phyloP scores from a whole-genome alignment of 2,113 vertebrate genomes.

The Hemibagrus wyckioides region DNA sequence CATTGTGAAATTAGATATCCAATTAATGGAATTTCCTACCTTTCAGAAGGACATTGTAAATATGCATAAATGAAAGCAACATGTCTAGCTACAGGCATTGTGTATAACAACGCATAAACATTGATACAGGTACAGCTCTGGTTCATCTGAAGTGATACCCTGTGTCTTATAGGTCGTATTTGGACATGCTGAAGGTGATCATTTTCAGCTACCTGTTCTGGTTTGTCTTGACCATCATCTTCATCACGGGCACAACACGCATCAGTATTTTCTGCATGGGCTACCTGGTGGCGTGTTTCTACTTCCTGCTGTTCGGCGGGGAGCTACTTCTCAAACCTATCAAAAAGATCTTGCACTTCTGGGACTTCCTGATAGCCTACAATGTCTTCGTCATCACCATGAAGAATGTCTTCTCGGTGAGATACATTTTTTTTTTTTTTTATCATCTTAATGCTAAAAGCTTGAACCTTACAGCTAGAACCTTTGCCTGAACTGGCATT shows the following conservation, averaged over 20 bases:
- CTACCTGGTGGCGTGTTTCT: slow-evolving; percentile 97
- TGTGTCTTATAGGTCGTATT: slow-evolving; percentile 84
- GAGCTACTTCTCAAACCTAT: slow-evolving; percentile 93
- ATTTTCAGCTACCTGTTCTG: slow-evolving; percentile 99
- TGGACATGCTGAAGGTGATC: slow-evolving; percentile 98
- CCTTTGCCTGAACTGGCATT: no score
- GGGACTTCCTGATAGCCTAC: slow-evolving; percentile 98
- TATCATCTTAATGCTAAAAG: neutral
- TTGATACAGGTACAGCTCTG: neutral
- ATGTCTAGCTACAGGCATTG: neutral
- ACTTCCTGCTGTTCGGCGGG: slow-evolving; percentile 96
- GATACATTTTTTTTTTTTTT: slow-evolving; percentile 40
- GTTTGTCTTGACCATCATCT: slow-evolving; percentile 98
- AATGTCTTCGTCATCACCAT: slow-evolving; percentile 97
- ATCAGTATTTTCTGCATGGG: slow-evolving; percentile 99
- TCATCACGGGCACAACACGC: slow-evolving; percentile 95
- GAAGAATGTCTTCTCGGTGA: slow-evolving; percentile 96
- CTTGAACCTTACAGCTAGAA: neutral
- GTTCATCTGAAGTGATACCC: slow-evolving; percentile 11
- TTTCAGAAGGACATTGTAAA: neutral
- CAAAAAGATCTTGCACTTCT: slow-evolving; percentile 93
- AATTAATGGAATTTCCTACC: neutral
- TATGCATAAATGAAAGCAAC: neutral
- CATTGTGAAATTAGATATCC: neutral
- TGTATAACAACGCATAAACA: neutral